Evolutionary conservation across 2,113 vertebrate genomes (phyloP).

Genomic region (Ailuropoda melanoleuca): DNA sequence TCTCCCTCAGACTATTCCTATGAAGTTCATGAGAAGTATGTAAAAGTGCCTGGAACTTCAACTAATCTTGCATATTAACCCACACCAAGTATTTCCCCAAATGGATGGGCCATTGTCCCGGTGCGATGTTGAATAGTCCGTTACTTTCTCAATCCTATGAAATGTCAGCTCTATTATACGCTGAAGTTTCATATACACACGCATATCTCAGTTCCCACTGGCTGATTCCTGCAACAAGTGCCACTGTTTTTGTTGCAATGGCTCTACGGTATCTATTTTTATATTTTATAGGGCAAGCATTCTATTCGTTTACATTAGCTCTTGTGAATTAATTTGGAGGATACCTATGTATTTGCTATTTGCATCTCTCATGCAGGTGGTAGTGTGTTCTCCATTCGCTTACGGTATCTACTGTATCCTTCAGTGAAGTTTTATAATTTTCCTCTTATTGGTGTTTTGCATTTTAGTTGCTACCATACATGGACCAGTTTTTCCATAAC

Average conservation of each 20-base stretch:
- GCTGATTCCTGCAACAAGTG: not conserved
- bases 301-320: not conserved
- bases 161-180: not conserved
- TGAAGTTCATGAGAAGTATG: not conserved
- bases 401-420: not conserved
- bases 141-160: not conserved
- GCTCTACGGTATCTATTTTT: not conserved
- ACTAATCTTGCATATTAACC: not conserved
- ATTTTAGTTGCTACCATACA: not conserved
- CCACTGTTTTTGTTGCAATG: not conserved
- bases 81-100: not conserved
- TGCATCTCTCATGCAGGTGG: not conserved
- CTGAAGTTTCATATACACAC: not conserved
- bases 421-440: not conserved
- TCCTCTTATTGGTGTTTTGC: not conserved
- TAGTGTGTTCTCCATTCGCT: not conserved
- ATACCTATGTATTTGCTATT: not conserved
- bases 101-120: not conserved
- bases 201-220: not conserved
- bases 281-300: not conserved
- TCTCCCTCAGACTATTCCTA: not conserved
- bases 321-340: not conserved
- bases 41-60: not conserved
- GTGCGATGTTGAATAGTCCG: too few relatives aligned
- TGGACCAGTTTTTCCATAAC: not conserved